Percentiles rank a stretch among this genome's conserved stretches.
Conservation (phyloP, 2,888 invertebrate genomes). For the Dorcus parallelipipedus region DNA sequence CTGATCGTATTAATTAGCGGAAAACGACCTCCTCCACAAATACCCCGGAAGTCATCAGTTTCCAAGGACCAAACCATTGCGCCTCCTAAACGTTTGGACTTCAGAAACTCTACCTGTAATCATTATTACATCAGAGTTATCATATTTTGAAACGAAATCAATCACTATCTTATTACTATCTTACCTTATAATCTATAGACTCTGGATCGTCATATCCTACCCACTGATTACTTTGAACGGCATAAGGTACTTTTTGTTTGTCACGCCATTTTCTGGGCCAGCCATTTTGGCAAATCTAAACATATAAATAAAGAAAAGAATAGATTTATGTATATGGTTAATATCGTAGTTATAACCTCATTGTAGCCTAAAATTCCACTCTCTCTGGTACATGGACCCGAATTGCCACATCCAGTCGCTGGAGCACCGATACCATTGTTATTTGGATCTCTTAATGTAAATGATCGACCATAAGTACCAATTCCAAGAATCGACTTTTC, state of each 20-base stretch:
- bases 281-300: slow-evolving; percentile 34
- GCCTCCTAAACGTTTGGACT: slow-evolving; percentile 52
- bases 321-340: slow-evolving; percentile 26
- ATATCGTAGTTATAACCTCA: slow-evolving; percentile 51
- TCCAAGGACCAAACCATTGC: slow-evolving; percentile 80
- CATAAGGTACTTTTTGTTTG: slow-evolving; percentile 47
- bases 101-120: neutral
- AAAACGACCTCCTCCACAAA: slow-evolving; percentile 55
- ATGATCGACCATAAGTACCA: slow-evolving; percentile 67
- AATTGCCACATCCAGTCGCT: slow-evolving; percentile 55
- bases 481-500: slow-evolving; percentile 67
- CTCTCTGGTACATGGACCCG: slow-evolving; percentile 62
- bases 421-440: slow-evolving; percentile 55
- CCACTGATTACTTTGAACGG: slow-evolving; percentile 41
- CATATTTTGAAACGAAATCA: too few species aligned
- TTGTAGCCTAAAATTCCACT: slow-evolving; percentile 68
- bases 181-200: slow-evolving; percentile 41
- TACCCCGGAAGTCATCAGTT: slow-evolving; percentile 69
- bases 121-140: too few species aligned
- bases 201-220: slow-evolving; percentile 45
- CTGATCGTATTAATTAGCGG: slow-evolving; percentile 59
- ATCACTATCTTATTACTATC: too few species aligned
- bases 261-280: slow-evolving; percentile 37
- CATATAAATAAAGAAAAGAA: neutral
- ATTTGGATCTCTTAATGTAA: slow-evolving; percentile 52